Evolutionary conservation across 1,140 invertebrate species (phyloP).

Genomic region (Caerostris darwini): DNA sequence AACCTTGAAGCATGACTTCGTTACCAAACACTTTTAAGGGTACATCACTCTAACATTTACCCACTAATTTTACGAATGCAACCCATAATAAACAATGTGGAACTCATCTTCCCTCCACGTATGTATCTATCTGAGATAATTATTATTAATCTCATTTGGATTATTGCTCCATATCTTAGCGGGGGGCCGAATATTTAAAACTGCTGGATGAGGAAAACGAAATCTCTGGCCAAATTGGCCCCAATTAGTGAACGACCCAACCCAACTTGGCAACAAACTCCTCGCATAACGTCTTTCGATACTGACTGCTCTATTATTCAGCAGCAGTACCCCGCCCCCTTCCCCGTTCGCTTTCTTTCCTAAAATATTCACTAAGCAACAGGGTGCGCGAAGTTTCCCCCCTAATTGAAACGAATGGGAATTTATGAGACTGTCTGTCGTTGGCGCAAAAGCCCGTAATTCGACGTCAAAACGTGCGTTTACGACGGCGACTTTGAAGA

Average conservation of each 20-base stretch:
- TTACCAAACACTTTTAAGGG: neutral
- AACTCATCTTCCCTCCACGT: neutral
- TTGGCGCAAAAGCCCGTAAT: conserved; percentile 41
- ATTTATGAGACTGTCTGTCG: conserved; percentile 46
- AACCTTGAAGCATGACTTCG: too few species aligned
- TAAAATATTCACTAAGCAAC: conserved; percentile 70
- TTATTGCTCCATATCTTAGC: neutral
- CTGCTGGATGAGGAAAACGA: conserved; percentile 2
- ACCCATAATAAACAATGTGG: neutral
- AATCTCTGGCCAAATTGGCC: conserved; percentile 36
- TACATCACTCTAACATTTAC: neutral
- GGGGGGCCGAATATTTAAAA: conserved; percentile 5
- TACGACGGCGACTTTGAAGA: conserved; percentile 58
- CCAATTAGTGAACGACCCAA: conserved; percentile 49
- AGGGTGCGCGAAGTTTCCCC: conserved; percentile 5
- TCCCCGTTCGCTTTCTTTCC: neutral
- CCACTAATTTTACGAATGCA: too few species aligned
- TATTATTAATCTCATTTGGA: conserved; percentile 32
- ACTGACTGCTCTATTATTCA: conserved; percentile 52
- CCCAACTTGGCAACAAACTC: conserved; percentile 11
- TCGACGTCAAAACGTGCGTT: conserved; percentile 65
- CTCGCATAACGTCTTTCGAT: conserved; percentile 12
- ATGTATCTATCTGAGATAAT: neutral
- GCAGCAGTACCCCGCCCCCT: neutral
- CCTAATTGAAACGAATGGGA: conserved; percentile 74